These are phyloP conservation scores for Mythimna ferrago DNA, from an alignment of 2,888 invertebrate genomes.

Conservation along the genomic window DNA sequence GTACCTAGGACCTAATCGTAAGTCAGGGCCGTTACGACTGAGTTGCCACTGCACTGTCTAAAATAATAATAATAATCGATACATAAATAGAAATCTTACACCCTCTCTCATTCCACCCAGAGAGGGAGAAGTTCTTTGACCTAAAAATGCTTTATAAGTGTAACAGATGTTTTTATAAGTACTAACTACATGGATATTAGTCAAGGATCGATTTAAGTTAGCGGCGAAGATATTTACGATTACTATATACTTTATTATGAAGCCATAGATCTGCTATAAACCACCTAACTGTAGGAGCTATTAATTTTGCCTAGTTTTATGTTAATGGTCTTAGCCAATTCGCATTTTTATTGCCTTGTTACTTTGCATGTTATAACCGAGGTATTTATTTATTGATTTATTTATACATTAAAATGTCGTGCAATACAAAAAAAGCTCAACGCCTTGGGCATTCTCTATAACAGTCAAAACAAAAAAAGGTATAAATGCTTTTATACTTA, in stretches of 20 bases:
- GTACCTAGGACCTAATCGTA: too few species aligned
- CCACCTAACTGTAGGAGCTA: slow-evolving; percentile 48
- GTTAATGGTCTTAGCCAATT: slow-evolving; percentile 3
- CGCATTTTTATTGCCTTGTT: slow-evolving; percentile 30
- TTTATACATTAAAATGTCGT: too few species aligned
- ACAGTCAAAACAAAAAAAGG: too few species aligned
- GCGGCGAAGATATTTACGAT: slow-evolving; percentile 37
- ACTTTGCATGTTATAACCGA: slow-evolving; percentile 8
- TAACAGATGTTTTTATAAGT: neutral
- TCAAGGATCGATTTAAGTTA: slow-evolving; percentile 32
- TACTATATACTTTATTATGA: slow-evolving; percentile 46
- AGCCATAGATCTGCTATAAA: slow-evolving; percentile 51
- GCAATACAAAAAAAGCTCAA: too few species aligned
- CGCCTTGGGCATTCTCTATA: neutral
- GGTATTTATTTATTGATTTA: neutral
- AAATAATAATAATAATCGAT: too few species aligned
- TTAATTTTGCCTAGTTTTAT: slow-evolving; percentile 39
- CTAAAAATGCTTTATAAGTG: neutral
- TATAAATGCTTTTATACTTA: too few species aligned
- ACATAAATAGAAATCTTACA: too few species aligned
- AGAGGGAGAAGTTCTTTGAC: too few species aligned
- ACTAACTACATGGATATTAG: slow-evolving; percentile 28
- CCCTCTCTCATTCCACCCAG: too few species aligned
- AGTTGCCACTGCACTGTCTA: too few species aligned
- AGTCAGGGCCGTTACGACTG: too few species aligned